Conservation (phyloP, 1,140 invertebrate genomes). For the Drosophila tsacasi region DNA sequence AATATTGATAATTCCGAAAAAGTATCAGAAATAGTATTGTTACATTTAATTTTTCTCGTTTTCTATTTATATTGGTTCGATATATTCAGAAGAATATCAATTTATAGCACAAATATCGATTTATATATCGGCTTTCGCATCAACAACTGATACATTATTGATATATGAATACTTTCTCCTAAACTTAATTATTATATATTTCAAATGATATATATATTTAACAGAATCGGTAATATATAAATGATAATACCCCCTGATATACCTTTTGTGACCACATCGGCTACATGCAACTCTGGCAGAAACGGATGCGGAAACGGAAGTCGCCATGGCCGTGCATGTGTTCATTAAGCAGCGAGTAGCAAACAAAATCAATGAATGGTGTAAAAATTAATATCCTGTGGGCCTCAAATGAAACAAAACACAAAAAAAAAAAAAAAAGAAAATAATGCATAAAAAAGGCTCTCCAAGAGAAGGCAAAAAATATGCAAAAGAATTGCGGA, state of each 20-base stretch:
- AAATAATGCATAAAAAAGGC: conserved; percentile 6
- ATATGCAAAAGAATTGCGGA: conserved; percentile 22
- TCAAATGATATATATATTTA: no score
- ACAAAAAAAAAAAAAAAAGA: background rate
- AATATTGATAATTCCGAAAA: no score
- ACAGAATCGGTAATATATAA: background rate
- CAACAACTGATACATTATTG: no score
- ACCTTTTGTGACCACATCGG: background rate
- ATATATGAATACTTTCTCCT: no score
- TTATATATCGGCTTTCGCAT: no score
- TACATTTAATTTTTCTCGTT: no score
- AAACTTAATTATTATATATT: no score
- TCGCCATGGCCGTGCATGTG: conserved; percentile 43
- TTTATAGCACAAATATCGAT: no score
- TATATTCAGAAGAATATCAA: no score
- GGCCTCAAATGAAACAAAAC: conserved; percentile 19
- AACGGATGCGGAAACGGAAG: conserved; percentile 65
- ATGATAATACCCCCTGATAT: background rate
- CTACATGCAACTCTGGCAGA: conserved; percentile 5
- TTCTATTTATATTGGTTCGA: no score
- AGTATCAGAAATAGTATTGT: no score
- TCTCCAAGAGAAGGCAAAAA: conserved; percentile 2
- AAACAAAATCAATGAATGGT: conserved; percentile 84
- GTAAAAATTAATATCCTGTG: conserved; percentile 85
- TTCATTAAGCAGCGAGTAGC: conserved; percentile 69